phyloP scores from a whole-genome alignment of 2,888 invertebrate species.

The Lysandra bellargus region DNA sequence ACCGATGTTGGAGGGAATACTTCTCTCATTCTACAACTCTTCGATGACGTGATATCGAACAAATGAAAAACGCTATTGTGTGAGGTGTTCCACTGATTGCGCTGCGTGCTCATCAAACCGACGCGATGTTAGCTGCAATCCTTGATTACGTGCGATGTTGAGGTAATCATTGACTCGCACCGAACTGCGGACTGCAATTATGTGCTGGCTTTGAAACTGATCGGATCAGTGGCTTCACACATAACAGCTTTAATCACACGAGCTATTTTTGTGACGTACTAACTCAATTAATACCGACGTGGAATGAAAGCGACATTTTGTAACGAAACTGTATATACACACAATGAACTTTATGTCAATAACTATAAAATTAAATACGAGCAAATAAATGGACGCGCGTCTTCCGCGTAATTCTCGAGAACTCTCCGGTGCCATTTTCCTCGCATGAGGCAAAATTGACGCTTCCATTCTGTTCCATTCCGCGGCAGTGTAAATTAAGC shows the following conservation, averaged over 20 bases:
- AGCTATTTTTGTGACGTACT: neutral
- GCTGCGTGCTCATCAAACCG: slow-evolving; percentile 22
- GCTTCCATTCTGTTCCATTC: too few relatives aligned
- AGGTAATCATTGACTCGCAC: slow-evolving; percentile 41
- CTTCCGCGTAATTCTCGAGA: too few relatives aligned
- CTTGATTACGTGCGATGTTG: slow-evolving; percentile 39
- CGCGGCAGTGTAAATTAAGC: too few relatives aligned
- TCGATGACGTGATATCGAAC: neutral
- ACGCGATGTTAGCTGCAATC: slow-evolving; percentile 34
- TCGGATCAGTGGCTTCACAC: slow-evolving; percentile 31
- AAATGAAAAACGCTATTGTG: neutral
- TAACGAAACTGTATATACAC: too few relatives aligned
- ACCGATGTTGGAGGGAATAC: too few relatives aligned
- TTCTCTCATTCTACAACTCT: neutral
- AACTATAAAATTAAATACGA: too few relatives aligned
- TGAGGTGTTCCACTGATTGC: slow-evolving; percentile 32
- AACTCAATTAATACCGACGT: too few relatives aligned
- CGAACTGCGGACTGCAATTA: slow-evolving; percentile 38
- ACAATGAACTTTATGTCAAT: too few relatives aligned
- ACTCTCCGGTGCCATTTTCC: too few relatives aligned
- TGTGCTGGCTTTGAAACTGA: slow-evolving; percentile 38
- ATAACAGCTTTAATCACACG: slow-evolving; percentile 19
- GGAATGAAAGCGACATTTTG: too few relatives aligned
- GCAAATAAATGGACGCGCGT: too few relatives aligned
- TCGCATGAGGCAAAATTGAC: too few relatives aligned